Base-by-base conservation (phyloP, 2,113 vertebrate genomes). In the Xyrauchen texanus region DNA sequence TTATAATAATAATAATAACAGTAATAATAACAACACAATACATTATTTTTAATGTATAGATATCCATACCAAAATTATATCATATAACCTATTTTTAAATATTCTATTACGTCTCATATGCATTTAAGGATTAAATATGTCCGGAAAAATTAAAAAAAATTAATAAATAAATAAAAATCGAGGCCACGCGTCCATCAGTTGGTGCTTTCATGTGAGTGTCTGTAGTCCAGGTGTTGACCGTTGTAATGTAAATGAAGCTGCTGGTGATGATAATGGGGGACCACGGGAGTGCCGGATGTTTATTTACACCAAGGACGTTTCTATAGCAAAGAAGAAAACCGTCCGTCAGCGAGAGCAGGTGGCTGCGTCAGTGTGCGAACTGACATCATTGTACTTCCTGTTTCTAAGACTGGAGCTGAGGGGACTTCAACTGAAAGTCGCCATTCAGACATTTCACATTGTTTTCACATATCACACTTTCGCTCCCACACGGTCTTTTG, bases 351-450 rank as follows among this genome's bases (percentile, higher is more conserved):
- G 47, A 34, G 76, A 15, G 67, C 78, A 79, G 81, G 73, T 84
- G 78, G 81, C 81, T 90, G 86, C 86, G 89, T 92, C 90, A 90
- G 42, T 9, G 80, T 42, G 58, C 11, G 44, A 58, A 45, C 64
- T 82, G 85, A 78, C 83, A 83, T 81, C 84, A 84, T 86, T 62
- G 84, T 88, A 85, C 87, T 93, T 93, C 92, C 92, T 88, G 87
- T 89, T 91, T 89, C 86, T 82, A 77, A 82, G 84, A 83, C 86
- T 0, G 3, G 21, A 34, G 21, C 21, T 3, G 21, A 34, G 21
- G 21, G 7, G 12, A 67, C 3, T 9, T 53, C 16, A 16, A 52
- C 15, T 46, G 6, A 8, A 47, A 58, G 55, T 6, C 55, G 55
- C 55, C 55, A 15, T 15, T 2, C 55, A 15, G 55, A 7, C 55